Evolutionary conservation across 1,140 invertebrate genomes (phyloP), one percentile per base, ranked within the genome.

Genomic region (Eurosta solidaginis): DNA sequence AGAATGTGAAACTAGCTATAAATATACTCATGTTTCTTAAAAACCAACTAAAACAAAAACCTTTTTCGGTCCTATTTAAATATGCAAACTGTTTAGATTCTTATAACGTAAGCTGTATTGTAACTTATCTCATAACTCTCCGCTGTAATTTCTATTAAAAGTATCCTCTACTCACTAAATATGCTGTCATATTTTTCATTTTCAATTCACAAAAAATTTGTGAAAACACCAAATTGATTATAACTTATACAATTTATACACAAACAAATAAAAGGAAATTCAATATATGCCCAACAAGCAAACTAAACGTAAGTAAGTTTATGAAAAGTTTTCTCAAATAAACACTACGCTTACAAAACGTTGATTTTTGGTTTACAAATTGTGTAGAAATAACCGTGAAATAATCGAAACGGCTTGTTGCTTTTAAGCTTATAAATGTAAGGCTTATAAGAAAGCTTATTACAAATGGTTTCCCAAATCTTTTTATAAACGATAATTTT

Each of bases 101-200:
- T 22, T 42, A 68, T 33, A n/a, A 9, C 27, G 36, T 68, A 68
- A 40, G 59, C n/a, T 68, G 14, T 33, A 68, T 36, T n/a, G n/a
- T n/a, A n/a, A 40, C 9, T 36, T 63, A 68, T 68, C 40, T 40
- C 17, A 40, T 40, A 10, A 68, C 3, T 22, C 40, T 59, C 12
- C 29, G 27, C 54, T 17, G 12, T 59, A 59, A 59, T 59, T 14
- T 59, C 33, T 40, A 52, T 52, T 52, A 22, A n/a, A 68, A 40
- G 59, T 68, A 68, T 68, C 59, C 59, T 68, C 22, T 68, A 68
- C 59, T n/a, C 59, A 68, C 59, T 36, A 68, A 68, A 68, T 68
- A 68, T 68, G 20, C 10, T 20, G 59, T 36, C 36, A 68, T 68
- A 68, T 68, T 68, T 40, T 68, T 20, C 33, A 36, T 20, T 68